phyloP scores from a whole-genome alignment of 2,113 vertebrate species.

The Ictalurus punctatus region DNA sequence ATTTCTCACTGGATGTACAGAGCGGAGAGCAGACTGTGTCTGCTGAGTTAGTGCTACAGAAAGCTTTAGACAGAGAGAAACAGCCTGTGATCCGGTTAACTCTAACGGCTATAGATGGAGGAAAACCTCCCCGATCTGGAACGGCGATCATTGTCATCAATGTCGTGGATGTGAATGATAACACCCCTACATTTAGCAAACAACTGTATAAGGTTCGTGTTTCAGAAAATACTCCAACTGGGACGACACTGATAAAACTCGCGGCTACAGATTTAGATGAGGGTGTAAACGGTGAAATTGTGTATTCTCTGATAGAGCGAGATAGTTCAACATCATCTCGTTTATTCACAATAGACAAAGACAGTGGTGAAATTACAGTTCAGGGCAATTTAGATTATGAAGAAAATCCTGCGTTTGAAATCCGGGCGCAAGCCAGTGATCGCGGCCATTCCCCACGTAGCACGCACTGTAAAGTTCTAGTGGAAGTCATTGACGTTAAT shows the following conservation, averaged over 20 bases:
- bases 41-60: slow-evolving; percentile 55
- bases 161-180: slow-evolving; percentile 73
- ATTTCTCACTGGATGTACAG: slow-evolving; percentile 52
- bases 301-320: slow-evolving; percentile 38
- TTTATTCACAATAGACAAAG: slow-evolving; percentile 73
- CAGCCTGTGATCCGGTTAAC: slow-evolving; percentile 52
- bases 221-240: slow-evolving; percentile 56
- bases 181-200: slow-evolving; percentile 65
- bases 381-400: slow-evolving; percentile 73
- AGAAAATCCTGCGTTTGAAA: slow-evolving; percentile 68
- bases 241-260: slow-evolving; percentile 51
- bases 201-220: slow-evolving; percentile 61
- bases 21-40: slow-evolving; percentile 41
- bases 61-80: slow-evolving; percentile 65
- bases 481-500: slow-evolving; percentile 78
- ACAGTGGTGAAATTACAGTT: slow-evolving; percentile 76
- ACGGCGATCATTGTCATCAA: slow-evolving; percentile 60
- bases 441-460: slow-evolving; percentile 67
- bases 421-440: slow-evolving; percentile 72
- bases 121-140: slow-evolving; percentile 55
- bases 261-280: slow-evolving; percentile 67
- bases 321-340: slow-evolving; percentile 64
- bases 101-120: slow-evolving; percentile 61
- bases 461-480: slow-evolving; percentile 75
- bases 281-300: slow-evolving; percentile 62